Conservation (phyloP, 1,140 invertebrate species). For the Drosophila ananassae region DNA sequence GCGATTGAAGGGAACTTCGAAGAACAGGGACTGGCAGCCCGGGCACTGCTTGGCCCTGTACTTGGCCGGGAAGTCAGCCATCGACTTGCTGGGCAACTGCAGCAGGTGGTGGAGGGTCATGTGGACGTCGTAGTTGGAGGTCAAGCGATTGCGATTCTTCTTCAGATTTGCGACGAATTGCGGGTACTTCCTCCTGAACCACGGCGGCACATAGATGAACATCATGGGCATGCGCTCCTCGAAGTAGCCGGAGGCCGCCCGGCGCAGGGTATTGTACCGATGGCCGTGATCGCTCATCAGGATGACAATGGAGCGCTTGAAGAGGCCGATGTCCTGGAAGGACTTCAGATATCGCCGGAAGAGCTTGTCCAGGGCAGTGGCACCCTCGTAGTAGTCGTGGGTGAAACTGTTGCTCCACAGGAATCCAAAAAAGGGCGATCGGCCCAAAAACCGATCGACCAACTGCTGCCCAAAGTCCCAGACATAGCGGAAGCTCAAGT, state of each 20-base stretch:
- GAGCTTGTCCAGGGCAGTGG: constrained; percentile 87
- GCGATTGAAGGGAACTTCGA: constrained; percentile 86
- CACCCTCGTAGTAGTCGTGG: constrained; percentile 89
- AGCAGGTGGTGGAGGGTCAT: constrained; percentile 85
- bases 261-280: constrained; percentile 90
- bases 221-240: constrained; percentile 95
- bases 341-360: constrained; percentile 86
- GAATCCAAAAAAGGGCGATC: constrained; percentile 88
- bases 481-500: constrained; percentile 85
- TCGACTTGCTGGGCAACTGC: constrained; percentile 40
- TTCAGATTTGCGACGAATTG: constrained; percentile 87
- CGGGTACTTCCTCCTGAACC: constrained; percentile 88
- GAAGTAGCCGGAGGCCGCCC: constrained; percentile 88
- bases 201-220: constrained; percentile 90
- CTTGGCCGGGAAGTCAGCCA: constrained; percentile 16
- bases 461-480: constrained; percentile 86
- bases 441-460: constrained; percentile 67
- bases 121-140: constrained; percentile 92
- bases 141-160: constrained; percentile 89
- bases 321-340: constrained; percentile 85
- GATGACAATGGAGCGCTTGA: constrained; percentile 89
- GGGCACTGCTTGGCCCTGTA: constrained; percentile 83
- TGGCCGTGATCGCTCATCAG: constrained; percentile 97
- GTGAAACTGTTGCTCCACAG: constrained; percentile 91
- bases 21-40: constrained; percentile 88